Base-by-base conservation (phyloP, 2,113 vertebrate species). In the Barbus barbus region DNA sequence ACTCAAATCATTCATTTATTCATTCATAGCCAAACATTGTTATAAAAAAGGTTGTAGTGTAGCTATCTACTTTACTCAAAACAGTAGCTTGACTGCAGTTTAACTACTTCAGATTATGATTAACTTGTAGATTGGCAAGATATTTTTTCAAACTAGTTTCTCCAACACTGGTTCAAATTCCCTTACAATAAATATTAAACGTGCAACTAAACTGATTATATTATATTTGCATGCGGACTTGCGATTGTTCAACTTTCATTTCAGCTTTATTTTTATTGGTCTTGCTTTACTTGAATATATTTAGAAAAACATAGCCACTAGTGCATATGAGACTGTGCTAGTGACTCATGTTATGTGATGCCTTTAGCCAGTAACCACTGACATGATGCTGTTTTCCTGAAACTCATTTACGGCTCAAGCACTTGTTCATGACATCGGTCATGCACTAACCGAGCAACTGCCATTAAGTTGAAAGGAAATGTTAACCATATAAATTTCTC, bases 401-500 rank as follows among this genome's bases (percentile, higher is more conserved):
- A 22, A 69, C 65, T 22, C 65, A 69, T 12, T 38, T 22, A 71
- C 33, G 5, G 33, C 67, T 71, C 63, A 36, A 31, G 31, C 63
- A 67, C 9, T 67, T 33, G 8, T 33, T 67, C 28, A 18, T 36
- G 31, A 36, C 16, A 67, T 67, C 9, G 67, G 67, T 71, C 33
- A 71, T 38, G 20, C 9, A n/a, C 67, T 71, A 71, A 71, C 67
- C 1, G 67, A 71, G 67, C 67, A 71, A 71, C 65, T 38, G 18
- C 18, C 33, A 71, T 38, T 71, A 71, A 38, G 67, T 38, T 71
- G 67, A 71, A 38, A 71, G 67, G 67, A 38, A 38, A 71, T 38
- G 9, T 71, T 71, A 71, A 71, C 18, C 33, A 1, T 22, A 71
- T 38, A n/a, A 36, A 31, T n/a, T 36, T 12, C 33, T 71, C 33